Evolutionary conservation across 2,797 vertebrate species (phyloP).

Genomic region (Anomalospiza imberbis): DNA sequence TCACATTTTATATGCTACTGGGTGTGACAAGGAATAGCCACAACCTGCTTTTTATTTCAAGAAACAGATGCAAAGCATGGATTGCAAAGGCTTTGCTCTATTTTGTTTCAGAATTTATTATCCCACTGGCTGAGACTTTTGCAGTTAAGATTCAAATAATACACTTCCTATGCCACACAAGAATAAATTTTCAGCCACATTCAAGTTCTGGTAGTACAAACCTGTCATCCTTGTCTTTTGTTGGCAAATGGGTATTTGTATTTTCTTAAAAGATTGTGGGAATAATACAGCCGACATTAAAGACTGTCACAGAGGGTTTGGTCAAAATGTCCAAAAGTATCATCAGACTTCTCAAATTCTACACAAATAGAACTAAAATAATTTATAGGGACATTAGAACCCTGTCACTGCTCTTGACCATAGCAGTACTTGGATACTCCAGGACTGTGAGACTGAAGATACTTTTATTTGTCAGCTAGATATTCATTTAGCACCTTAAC

Average conservation of each 20-base stretch:
- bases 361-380: neutral
- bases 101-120: neutral
- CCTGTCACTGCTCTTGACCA: rapidly evolving
- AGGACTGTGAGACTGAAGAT: neutral
- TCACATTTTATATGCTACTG: neutral
- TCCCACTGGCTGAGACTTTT: neutral
- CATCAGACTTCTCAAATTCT: neutral
- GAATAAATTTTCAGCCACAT: neutral
- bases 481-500: neutral
- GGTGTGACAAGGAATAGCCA: neutral
- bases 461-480: neutral
- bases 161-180: neutral
- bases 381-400: neutral
- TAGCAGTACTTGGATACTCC: neutral
- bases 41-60: neutral
- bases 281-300: neutral
- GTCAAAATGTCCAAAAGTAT: neutral
- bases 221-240: neutral
- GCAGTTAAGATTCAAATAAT: neutral
- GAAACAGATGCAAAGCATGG: neutral
- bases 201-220: neutral
- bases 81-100: neutral
- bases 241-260: neutral
- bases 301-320: neutral
- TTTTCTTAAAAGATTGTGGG: neutral